phyloP scores from a whole-genome alignment of 2,113 vertebrate species.

The Epinephelus fuscoguttatus region DNA sequence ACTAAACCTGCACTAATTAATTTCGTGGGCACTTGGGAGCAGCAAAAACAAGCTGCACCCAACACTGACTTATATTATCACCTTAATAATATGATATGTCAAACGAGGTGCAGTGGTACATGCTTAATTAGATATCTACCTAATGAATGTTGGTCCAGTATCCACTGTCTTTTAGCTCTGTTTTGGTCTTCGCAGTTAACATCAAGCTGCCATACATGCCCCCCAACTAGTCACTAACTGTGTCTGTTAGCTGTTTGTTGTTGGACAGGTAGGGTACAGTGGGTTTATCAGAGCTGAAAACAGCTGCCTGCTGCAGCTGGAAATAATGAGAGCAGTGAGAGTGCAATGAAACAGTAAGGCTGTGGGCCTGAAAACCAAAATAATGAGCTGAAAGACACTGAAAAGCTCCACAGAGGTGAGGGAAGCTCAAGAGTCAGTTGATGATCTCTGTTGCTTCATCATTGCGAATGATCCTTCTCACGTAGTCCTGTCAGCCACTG shows the following conservation, averaged over 20 bases:
- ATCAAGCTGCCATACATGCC: neutral
- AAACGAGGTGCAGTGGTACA: neutral
- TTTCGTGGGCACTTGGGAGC: neutral
- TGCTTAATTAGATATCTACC: neutral
- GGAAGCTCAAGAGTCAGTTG: neutral
- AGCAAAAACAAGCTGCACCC: neutral
- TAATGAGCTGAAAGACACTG: neutral
- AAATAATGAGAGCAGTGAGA: neutral
- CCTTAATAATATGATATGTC: neutral
- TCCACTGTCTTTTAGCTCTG: neutral
- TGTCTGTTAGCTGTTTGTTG: neutral
- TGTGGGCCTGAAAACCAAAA: neutral
- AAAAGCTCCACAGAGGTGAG: no score
- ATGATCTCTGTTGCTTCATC: neutral
- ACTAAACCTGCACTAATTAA: neutral
- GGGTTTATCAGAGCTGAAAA: slow-evolving; percentile 11
- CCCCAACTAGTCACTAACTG: neutral
- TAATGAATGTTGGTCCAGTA: no score
- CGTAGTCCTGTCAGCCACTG: no score
- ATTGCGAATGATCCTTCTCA: neutral
- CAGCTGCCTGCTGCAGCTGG: neutral
- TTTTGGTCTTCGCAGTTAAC: neutral
- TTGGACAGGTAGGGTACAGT: neutral
- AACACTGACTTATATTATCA: slow-evolving; percentile 2
- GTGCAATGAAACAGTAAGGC: neutral